Conservation (phyloP, 2,113 vertebrate genomes). For the chimpanzee (Pan troglodytes) region NHGRI_mPanTro3-v2.1_pri NC_072408.2:122349001-122349500, state of each 20-base stretch:
- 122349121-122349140: not conserved
- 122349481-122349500: not conserved
- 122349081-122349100: not conserved
- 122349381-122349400: not conserved
- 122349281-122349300: not conserved
- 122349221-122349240: constrained; percentile 38
- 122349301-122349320: not conserved
- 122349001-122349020: not conserved
- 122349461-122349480: not conserved
- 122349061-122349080: not conserved
- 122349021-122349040: not conserved
- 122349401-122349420: not conserved
- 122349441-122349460: not conserved
- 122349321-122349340: not conserved
- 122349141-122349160: constrained; percentile 43
- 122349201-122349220: constrained; percentile 56
- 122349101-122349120: fast-evolving
- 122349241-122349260: not conserved
- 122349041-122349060: not conserved
- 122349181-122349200: not conserved
- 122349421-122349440: not conserved
- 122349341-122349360: not conserved
- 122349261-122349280: not conserved
- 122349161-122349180: constrained; percentile 49
- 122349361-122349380: not conserved